Evolutionary conservation across 2,797 vertebrate species (phyloP), one percentile per base, ranked within the genome.

Genomic region (Liasis olivaceus): DNA sequence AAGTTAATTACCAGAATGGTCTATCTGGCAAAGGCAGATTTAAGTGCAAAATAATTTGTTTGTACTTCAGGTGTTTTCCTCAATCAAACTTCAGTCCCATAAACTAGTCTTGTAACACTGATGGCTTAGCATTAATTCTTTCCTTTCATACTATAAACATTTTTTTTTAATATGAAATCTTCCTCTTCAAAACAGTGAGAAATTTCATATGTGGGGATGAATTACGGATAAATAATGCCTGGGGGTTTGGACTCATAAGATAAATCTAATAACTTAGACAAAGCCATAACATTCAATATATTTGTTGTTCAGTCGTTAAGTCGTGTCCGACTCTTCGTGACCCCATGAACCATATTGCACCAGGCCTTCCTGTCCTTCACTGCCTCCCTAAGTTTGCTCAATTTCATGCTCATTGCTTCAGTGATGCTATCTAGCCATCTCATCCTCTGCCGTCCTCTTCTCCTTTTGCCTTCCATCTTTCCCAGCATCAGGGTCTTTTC

Each of bases 171-270:
- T 95, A 94, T 4, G 89, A 96, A 92, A 56, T 91, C 84, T 95
- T 96, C 93, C 94, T 96, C 93, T 94, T 96, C 0, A 0, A 87
- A 93, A 94, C 0, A 91, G 0, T 3, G 95, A 95, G 95, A 93
- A 91, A 95, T 95, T 93, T 90, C 26, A 0, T 77, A 91, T 92
- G 91, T 95, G 47, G 0, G 28, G 51, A 0, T 97, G 96, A 97
- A 94, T 97, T 97, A 97, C 95, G 94, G 0, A 95, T 96, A 97
- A 97, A 97, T 96, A 96, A 93, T 87, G 93, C 0, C 0, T 62
- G 91, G 95, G 89, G 94, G 72, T 93, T 93, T 88, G 94, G 93
- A 95, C 90, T 96, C 93, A 88, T 96, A 95, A 95, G 96, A 97
- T 96, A 96, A 97, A 96, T 96, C 89, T 92, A 63, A 51, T 72